Conservation (phyloP, 2,797 vertebrate species). For the Clarias fuscus region DNA sequence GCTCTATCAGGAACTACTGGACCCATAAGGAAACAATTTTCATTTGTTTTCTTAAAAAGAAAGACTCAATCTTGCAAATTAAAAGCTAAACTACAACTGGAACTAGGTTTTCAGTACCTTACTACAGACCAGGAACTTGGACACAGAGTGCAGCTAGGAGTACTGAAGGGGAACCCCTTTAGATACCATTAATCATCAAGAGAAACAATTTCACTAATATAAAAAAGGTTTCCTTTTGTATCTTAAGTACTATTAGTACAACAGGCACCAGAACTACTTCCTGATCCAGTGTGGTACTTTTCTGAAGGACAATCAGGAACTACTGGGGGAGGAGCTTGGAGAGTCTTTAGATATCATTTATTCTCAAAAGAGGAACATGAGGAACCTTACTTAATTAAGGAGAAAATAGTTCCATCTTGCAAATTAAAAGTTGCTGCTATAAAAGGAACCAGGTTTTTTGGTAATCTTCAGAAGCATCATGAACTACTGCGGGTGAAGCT, state of each 20-base stretch:
- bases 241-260: not conserved
- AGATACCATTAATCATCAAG: not conserved
- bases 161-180: not conserved
- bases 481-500: not conserved
- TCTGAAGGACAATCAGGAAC: not conserved
- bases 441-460: not conserved
- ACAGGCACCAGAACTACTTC: not conserved
- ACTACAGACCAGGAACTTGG: not conserved
- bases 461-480: not conserved
- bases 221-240: not conserved
- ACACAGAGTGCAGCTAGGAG: not conserved
- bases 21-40: not conserved
- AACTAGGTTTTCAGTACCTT: too few relatives aligned
- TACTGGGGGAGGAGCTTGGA: not conserved
- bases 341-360: not conserved
- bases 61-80: too few relatives aligned
- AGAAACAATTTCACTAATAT: not conserved
- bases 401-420: not conserved
- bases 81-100: too few relatives aligned
- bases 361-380: not conserved
- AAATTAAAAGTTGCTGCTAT: not conserved
- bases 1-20: too few relatives aligned
- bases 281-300: not conserved
- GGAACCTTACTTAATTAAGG: not conserved
- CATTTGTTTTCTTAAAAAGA: too few relatives aligned